Percentiles rank a stretch among this genome's conserved stretches.
Conservation (phyloP, 2,113 vertebrate genomes). For the Perca flavescens region DNA sequence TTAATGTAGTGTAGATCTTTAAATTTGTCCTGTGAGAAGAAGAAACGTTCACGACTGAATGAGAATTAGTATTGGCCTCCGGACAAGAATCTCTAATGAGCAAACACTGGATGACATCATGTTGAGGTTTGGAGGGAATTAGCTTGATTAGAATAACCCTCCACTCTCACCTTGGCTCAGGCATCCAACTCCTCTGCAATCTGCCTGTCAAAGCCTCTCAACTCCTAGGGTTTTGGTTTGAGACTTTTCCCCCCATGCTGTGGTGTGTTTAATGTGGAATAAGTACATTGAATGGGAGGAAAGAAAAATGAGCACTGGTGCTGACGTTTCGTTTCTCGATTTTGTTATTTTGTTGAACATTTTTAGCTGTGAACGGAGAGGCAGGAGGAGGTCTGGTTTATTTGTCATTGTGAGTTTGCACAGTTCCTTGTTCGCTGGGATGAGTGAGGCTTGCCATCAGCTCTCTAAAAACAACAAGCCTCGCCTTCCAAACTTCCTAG, state of each 20-base stretch:
- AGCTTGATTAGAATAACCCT: constrained; percentile 83
- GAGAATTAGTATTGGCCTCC: constrained; percentile 73
- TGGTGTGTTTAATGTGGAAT: constrained; percentile 64
- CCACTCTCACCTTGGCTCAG: constrained; percentile 73
- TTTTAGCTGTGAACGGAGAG: constrained; percentile 43
- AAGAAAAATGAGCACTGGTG: constrained; percentile 51
- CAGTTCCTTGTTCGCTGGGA: constrained; percentile 69
- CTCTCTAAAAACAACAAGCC: constrained; percentile 78
- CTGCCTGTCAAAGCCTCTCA: constrained; percentile 61
- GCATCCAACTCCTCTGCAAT: constrained; percentile 56
- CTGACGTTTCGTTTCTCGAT: constrained; percentile 61
- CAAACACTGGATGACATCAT: constrained; percentile 81
- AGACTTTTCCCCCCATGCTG: constrained; percentile 19
- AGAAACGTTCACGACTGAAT: constrained; percentile 66
- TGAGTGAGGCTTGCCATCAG: constrained; percentile 79
- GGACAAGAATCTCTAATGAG: constrained; percentile 79
- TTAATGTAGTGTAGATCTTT: constrained; percentile 43
- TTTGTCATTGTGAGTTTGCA: constrained; percentile 77
- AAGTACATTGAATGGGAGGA: constrained; percentile 40
- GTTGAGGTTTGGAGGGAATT: constrained; percentile 76
- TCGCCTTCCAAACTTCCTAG: constrained; percentile 79
- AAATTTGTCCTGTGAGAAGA: constrained; percentile 44
- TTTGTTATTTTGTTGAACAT: constrained; percentile 64
- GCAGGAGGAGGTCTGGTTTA: constrained; percentile 23
- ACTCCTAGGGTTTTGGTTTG: constrained; percentile 38